Evolutionary conservation across 2,797 vertebrate genomes (phyloP).

Genomic region (Gymnopithys bicolor): DNA sequence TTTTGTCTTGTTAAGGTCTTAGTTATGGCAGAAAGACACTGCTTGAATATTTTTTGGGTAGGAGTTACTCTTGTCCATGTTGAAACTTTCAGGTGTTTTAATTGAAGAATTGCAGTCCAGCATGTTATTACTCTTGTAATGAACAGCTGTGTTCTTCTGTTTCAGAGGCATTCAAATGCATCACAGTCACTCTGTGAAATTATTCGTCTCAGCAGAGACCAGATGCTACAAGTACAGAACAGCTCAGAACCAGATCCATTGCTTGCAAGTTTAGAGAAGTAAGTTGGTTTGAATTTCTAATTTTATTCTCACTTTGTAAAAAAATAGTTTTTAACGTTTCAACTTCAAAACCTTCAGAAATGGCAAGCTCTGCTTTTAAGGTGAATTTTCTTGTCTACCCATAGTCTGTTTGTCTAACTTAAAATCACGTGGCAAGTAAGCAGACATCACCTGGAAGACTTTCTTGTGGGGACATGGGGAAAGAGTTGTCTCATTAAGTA

Average conservation of each 20-base stretch:
- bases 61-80: neutral
- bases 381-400: neutral
- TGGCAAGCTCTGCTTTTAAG: neutral
- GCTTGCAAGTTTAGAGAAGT: constrained; percentile 97
- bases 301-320: neutral
- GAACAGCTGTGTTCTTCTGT: constrained; percentile 1
- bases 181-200: constrained; percentile 99
- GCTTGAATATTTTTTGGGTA: neutral
- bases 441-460: neutral
- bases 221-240: constrained; percentile 98
- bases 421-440: neutral
- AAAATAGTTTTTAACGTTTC: neutral
- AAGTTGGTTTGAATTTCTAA: constrained; percentile 54
- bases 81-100: neutral
- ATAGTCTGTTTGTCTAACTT: neutral
- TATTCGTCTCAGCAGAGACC: constrained; percentile 97
- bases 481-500: neutral
- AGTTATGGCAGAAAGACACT: neutral
- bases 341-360: neutral
- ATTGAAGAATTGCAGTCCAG: neutral
- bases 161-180: constrained; percentile 96
- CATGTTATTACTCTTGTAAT: neutral
- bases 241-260: constrained; percentile 94
- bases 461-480: neutral
- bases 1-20: neutral